Conservation (phyloP, 2,113 vertebrate species). For the Sturnus vulgaris region DNA sequence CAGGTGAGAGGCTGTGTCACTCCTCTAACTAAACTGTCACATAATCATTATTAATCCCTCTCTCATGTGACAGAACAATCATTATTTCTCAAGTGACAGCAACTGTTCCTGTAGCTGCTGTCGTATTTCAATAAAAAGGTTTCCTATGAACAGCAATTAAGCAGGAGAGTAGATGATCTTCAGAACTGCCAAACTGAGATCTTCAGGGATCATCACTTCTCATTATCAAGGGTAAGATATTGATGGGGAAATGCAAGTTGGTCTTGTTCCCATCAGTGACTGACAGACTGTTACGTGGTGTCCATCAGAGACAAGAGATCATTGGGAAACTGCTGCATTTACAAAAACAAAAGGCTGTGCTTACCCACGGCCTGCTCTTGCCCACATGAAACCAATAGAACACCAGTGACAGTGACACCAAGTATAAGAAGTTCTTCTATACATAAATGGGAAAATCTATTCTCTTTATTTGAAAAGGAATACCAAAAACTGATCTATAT, state of each 20-base stretch:
- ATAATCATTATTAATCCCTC: background rate
- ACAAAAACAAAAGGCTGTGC: background rate
- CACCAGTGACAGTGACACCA: background rate
- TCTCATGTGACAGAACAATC: background rate
- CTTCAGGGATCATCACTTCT: background rate
- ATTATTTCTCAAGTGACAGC: background rate
- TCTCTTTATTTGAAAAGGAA: background rate
- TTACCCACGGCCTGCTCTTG: background rate
- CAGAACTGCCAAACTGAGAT: background rate
- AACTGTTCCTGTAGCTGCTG: background rate
- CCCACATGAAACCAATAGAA: accelerated
- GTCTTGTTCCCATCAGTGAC: background rate
- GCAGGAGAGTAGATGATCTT: background rate
- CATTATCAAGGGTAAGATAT: background rate
- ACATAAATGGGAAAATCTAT: background rate
- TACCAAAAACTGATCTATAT: background rate
- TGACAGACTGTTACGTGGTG: accelerated
- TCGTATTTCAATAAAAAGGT: background rate
- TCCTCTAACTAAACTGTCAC: background rate
- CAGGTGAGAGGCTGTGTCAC: background rate
- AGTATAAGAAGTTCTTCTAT: background rate
- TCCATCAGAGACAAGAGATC: background rate
- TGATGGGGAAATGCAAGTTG: background rate
- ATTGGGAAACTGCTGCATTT: background rate
- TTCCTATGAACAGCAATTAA: background rate